Percentiles rank a stretch among this genome's conserved stretches.
These are phyloP conservation scores for Hypomecis atomaria DNA, from an alignment of 2,888 invertebrate species.

Conservation along the genomic window DNA sequence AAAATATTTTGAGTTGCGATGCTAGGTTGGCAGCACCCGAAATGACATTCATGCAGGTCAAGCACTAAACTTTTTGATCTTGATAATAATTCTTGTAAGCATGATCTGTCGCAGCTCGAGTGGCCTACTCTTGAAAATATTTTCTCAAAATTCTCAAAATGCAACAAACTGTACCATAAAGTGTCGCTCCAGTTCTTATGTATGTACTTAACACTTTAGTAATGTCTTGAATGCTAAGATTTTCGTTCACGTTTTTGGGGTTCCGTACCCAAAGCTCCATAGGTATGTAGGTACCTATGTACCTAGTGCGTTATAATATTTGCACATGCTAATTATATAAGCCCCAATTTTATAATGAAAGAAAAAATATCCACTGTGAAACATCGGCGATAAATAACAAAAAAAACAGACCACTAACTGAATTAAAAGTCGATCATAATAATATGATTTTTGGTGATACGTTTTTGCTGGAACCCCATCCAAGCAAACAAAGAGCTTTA, in stretches of 20 bases:
- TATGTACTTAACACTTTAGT: conserved; percentile 27
- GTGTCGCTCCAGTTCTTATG: conserved; percentile 33
- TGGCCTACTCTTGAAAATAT: conserved; percentile 28
- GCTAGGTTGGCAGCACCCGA: neutral
- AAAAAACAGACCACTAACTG: too few relatives aligned
- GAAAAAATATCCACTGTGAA: too few relatives aligned
- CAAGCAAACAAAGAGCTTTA: too few relatives aligned
- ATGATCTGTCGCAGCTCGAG: conserved; percentile 21
- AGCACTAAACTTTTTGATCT: conserved; percentile 26
- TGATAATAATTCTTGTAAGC: conserved; percentile 23
- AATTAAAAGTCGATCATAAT: too few relatives aligned
- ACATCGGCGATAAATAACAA: too few relatives aligned
- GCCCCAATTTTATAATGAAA: too few relatives aligned
- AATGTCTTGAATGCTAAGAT: conserved; percentile 21
- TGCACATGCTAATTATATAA: too few relatives aligned
- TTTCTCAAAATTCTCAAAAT: conserved; percentile 26
- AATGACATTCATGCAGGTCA: conserved; percentile 16
- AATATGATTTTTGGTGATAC: too few relatives aligned
- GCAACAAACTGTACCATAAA: conserved; percentile 21
- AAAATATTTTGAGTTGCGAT: too few relatives aligned
- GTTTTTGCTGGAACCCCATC: too few relatives aligned
- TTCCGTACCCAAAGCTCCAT: neutral
- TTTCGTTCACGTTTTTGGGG: conserved; percentile 25
- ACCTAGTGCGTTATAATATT: too few relatives aligned
- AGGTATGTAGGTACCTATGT: too few relatives aligned